Evolutionary conservation across 2,797 vertebrate species (phyloP).

Genomic region (Syngnathus acus): DNA sequence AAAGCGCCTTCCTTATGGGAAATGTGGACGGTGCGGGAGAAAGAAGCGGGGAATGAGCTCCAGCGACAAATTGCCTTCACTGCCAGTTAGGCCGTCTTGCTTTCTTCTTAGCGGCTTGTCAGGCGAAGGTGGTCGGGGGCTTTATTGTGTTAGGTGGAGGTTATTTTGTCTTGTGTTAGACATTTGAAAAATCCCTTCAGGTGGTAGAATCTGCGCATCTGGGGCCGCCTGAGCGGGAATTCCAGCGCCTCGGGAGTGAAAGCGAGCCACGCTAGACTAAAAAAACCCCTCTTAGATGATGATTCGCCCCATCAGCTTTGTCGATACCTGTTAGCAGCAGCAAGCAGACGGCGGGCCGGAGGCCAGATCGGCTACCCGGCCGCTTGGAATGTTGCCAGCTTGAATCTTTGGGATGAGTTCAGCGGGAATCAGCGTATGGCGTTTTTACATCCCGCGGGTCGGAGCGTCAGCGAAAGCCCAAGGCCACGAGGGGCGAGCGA

Average conservation of each 20-base stretch:
- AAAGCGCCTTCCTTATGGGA: constrained; percentile 71
- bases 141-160: constrained; percentile 55
- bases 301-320: constrained; percentile 48
- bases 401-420: constrained; percentile 42
- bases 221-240: constrained; percentile 28
- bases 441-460: constrained; percentile 40
- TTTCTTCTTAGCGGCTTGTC: constrained; percentile 71
- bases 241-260: constrained; percentile 29
- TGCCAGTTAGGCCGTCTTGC: constrained; percentile 74
- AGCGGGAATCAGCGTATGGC: constrained; percentile 39
- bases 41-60: constrained; percentile 56
- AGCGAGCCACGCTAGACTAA: constrained; percentile 22
- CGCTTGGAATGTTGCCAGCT: constrained; percentile 47
- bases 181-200: constrained; percentile 74
- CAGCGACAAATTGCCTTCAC: constrained; percentile 79
- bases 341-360: constrained; percentile 29
- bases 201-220: constrained; percentile 58
- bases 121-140: constrained; percentile 19
- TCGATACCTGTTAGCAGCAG: constrained; percentile 53
- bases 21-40: constrained; percentile 65
- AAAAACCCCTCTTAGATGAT: constrained; percentile 34
- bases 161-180: constrained; percentile 52
- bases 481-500: constrained; percentile 25
- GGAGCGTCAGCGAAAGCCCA: constrained; percentile 21
- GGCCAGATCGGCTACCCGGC: constrained; percentile 40